Percentiles rank a stretch among this genome's conserved stretches.
These are phyloP conservation scores for Archocentrus centrarchus DNA, from an alignment of 2,113 vertebrate species.

Conservation along the genomic window DNA sequence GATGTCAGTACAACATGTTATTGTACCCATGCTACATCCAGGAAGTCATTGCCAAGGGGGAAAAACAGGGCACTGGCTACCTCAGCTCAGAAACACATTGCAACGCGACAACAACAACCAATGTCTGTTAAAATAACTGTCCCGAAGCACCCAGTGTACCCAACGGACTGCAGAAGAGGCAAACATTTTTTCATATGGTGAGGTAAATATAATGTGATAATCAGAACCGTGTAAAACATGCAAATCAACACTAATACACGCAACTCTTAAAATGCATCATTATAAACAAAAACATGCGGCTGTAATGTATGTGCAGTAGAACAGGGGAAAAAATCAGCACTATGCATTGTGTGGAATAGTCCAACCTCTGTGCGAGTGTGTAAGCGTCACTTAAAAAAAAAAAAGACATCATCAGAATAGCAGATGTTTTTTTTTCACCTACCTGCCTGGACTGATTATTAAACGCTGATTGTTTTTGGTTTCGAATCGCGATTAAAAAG, in stretches of 20 bases:
- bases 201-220: not conserved
- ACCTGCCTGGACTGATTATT: conserved; percentile 32
- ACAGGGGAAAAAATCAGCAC: conserved; percentile 55
- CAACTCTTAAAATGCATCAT: conserved; percentile 5
- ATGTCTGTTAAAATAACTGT: not conserved
- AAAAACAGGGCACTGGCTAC: conserved; percentile 7
- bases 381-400: conserved; percentile 7
- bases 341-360: conserved; percentile 33
- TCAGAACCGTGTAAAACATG: not conserved
- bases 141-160: not conserved
- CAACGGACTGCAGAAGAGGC: not conserved
- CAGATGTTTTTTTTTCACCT: conserved; percentile 48
- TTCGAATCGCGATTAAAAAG: not conserved
- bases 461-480: not conserved
- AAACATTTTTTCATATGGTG: not conserved
- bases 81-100: conserved; percentile 20
- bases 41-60: conserved; percentile 46
- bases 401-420: conserved; percentile 17
- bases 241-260: not conserved
- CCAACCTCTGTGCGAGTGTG: conserved; percentile 10
- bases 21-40: conserved; percentile 45
- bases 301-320: conserved; percentile 29
- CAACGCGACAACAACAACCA: conserved; percentile 2
- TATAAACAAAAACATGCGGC: conserved; percentile 5
- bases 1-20: conserved; percentile 55